Evolutionary conservation across 1,140 invertebrate species (phyloP).

Genomic region (Drosophila varians): DNA sequence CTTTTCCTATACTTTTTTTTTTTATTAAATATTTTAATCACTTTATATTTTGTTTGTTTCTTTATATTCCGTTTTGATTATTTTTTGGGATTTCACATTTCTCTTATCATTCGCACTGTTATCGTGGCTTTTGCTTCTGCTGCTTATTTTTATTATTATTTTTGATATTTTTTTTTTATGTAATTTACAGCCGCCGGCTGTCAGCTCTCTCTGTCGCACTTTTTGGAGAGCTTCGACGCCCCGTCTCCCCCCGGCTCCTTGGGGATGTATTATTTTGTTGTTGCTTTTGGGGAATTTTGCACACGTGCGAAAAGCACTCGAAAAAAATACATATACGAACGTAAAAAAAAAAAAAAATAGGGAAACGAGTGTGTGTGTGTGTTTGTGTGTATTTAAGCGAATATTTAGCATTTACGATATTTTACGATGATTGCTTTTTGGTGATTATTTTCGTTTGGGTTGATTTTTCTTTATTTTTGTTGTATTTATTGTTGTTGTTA

Average conservation of each 20-base stretch:
- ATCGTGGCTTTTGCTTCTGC: not conserved
- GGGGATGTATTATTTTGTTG: constrained; percentile 10
- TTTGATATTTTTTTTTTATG: constrained; percentile 45
- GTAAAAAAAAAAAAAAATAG: constrained; percentile 19
- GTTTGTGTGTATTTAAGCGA: constrained; percentile 19
- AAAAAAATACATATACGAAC: constrained; percentile 36
- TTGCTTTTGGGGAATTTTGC: constrained; percentile 23
- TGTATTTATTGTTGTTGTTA: not conserved
- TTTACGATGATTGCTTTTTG: constrained; percentile 5
- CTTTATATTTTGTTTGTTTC: not conserved
- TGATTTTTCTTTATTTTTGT: constrained; percentile 11
- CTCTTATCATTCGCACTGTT: not conserved
- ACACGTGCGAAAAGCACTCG: constrained; percentile 39
- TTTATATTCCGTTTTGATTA: not conserved
- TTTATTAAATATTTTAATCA: not conserved
- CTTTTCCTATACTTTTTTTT: too few relatives aligned
- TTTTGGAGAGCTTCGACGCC: not conserved
- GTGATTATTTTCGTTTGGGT: constrained; percentile 37
- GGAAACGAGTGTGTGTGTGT: not conserved
- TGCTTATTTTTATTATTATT: not conserved
- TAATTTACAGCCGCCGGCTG: constrained; percentile 52
- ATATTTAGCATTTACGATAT: constrained; percentile 23
- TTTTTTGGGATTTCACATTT: not conserved
- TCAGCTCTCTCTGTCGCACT: not conserved
- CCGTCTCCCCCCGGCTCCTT: not conserved